phyloP scores from a whole-genome alignment of 2,113 vertebrate species.

The Elgaria multicarinata region DNA sequence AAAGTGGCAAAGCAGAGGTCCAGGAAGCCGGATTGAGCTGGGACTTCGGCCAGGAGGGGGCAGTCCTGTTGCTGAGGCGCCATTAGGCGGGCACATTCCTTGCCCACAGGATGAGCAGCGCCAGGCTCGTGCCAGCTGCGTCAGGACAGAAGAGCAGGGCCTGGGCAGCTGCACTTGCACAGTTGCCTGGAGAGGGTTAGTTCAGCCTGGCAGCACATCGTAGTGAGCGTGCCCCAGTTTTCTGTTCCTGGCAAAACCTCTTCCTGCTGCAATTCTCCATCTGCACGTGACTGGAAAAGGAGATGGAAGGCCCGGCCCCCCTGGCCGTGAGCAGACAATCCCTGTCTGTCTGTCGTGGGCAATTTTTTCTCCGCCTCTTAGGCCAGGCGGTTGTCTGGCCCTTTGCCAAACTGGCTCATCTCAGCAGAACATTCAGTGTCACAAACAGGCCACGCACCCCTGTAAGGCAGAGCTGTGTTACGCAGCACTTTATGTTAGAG shows the following conservation, averaged over 20 bases:
- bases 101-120: not conserved
- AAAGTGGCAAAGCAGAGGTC: not conserved
- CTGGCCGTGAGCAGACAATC: accelerated
- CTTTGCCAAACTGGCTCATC: not conserved
- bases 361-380: too few species aligned
- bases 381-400: not conserved
- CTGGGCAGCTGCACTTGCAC: accelerated
- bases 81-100: not conserved
- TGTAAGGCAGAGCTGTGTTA: too few species aligned
- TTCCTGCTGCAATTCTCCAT: too few species aligned
- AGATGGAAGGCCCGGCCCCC: not conserved
- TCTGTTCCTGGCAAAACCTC: not conserved
- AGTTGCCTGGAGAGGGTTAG: not conserved
- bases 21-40: not conserved
- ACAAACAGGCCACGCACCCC: not conserved
- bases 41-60: not conserved
- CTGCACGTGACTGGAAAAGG: not conserved
- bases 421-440: not conserved
- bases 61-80: not conserved
- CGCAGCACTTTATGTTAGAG: not conserved
- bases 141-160: not conserved
- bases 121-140: not conserved
- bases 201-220: not conserved
- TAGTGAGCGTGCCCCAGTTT: not conserved
- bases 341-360: not conserved